A percentile compares a stretch with the other conserved stretches of the same genome.
Evolutionary conservation across 37 sponge, comb jelly and placozoan genomes (phyloP).

Genomic region (Ephydatia muelleri): DNA sequence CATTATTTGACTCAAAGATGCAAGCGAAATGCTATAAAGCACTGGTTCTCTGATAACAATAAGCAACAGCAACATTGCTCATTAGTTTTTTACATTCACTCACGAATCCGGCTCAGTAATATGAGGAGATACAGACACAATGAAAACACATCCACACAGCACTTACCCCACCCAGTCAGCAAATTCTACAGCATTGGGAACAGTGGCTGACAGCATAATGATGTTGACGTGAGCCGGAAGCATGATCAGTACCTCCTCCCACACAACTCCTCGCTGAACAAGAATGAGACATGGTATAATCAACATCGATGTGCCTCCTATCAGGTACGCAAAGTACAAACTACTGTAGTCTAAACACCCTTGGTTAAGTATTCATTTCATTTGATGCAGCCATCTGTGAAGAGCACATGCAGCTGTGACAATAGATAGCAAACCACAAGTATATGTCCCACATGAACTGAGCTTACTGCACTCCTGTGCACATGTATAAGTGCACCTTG

Average conservation of each 20-base stretch:
- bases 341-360: no score
- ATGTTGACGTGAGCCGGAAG: constrained; percentile 91
- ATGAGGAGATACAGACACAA: background rate
- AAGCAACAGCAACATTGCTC: no score
- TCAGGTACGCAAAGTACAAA: background rate
- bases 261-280: constrained; percentile 94
- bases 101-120: background rate
- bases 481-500: no score
- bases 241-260: constrained; percentile 99
- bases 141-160: background rate
- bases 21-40: no score
- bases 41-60: background rate
- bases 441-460: no score
- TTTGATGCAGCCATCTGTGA: no score
- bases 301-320: background rate
- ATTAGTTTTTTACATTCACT: background rate
- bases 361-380: no score
- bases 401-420: no score
- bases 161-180: constrained; percentile 98
- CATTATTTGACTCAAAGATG: no score
- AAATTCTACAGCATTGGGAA: constrained; percentile 96
- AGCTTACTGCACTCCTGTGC: no score
- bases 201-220: constrained; percentile 97
- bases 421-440: no score
- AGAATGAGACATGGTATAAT: background rate